These are phyloP conservation scores for Lipophrys pholis DNA, from an alignment of 2,113 vertebrate genomes.

Conservation along the genomic window DNA sequence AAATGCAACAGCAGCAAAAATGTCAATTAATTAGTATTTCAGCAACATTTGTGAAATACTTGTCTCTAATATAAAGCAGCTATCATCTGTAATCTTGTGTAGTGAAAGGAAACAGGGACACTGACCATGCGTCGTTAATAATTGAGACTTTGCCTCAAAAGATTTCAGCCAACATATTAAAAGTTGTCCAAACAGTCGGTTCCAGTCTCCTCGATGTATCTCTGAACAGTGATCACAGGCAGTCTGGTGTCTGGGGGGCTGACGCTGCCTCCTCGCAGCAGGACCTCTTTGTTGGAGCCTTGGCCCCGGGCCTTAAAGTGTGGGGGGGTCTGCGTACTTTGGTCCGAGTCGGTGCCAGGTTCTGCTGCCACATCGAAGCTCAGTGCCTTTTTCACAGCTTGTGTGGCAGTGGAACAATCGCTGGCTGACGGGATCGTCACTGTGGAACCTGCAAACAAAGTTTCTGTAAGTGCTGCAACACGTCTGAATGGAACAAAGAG, in stretches of 20 bases:
- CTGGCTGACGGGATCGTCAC: slow-evolving; percentile 3
- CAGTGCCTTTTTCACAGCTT: background rate
- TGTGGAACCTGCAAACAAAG: slow-evolving; percentile 11
- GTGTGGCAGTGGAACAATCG: background rate
- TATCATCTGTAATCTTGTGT: no score
- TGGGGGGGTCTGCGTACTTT: slow-evolving; percentile 14
- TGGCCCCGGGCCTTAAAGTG: slow-evolving; percentile 23
- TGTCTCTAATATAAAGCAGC: no score
- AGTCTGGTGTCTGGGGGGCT: slow-evolving; percentile 13
- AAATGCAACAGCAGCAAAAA: no score
- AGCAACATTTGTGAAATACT: no score
- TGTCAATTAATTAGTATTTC: no score
- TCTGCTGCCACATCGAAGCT: slow-evolving; percentile 25
- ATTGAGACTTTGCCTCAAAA: background rate
- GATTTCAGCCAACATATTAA: slow-evolving; percentile 1
- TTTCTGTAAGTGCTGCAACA: slow-evolving; percentile 12
- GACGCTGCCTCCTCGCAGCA: slow-evolving; percentile 27
- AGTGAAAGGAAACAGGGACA: no score
- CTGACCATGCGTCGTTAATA: no score
- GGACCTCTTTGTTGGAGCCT: slow-evolving; percentile 26
- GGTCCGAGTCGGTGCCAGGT: slow-evolving; percentile 32
- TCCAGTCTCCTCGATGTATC: background rate
- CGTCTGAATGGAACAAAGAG: background rate
- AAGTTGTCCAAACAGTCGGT: slow-evolving; percentile 10
- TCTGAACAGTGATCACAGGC: slow-evolving; percentile 22